Evolutionary conservation across 2,888 invertebrate genomes (phyloP), one percentile per base, ranked within the genome.

Genomic region (Stenichneumon culpator): DNA sequence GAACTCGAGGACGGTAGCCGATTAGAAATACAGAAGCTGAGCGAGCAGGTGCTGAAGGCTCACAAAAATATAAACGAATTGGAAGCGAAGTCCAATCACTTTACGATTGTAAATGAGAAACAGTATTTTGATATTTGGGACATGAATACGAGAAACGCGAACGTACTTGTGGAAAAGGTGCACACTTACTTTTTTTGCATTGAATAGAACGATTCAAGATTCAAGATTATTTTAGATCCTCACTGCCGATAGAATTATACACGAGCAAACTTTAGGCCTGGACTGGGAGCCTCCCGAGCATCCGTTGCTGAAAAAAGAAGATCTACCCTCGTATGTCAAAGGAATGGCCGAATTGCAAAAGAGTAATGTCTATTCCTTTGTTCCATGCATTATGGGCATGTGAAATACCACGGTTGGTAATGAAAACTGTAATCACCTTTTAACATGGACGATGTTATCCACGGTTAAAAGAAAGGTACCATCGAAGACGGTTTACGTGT

Each of bases 1-100:
- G 96, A 96, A 50, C 96, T 97, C 16, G 96, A 96, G 67, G 95
- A 95, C 82, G 95, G 95, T 36, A 96, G 96, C 0, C 95, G 95
- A 14, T 94, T 94, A 28, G 96, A 97, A 90, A 97, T 97, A 87
- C 94, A 95, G 11, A 96, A 96, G 90, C 95, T 97, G 0, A 96
- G 96, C 0, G 94, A 95, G 0, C 97, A 98, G 90, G 96, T 97
- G 1, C 94, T 95, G 2, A 96, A 96, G 89, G 93, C 97, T 65
- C 96, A 97, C 90, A 95, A 95, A 86, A 95, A 95, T 82, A 96
- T 97, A 93, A 94, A 95, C 3, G 96, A 97, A 22, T 94, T 97
- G 72, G 96, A 97, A 90, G 94, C 95, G n/a, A 97, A 97, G 91
- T 96, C 96, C 0, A 94, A 95, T 84, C 95, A 96, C 89, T 96